Evolutionary conservation across 2,888 invertebrate genomes (phyloP), one percentile per base, ranked within the genome.

Genomic region (Trichogramma evanescens): DNA sequence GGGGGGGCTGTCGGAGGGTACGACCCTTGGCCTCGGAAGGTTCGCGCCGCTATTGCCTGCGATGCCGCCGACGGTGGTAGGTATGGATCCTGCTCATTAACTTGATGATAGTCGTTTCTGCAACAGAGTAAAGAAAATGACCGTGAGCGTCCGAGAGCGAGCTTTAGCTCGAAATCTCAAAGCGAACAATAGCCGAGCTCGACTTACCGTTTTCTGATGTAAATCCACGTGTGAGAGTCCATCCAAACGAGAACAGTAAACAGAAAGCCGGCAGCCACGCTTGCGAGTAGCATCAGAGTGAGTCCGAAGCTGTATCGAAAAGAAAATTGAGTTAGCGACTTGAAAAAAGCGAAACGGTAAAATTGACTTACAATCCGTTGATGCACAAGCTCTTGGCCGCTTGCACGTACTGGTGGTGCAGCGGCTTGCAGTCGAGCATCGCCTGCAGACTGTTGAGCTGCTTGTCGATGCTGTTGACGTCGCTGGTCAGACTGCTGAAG

Each of bases 211-310:
- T 92, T 93, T 72, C 93, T 87, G 67, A 95, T 94, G 75, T 95
- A 94, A 75, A 95, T 95, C 95, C 96, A 96, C 6, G 95, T 94
- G 73, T 95, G 95, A 4, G 95, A 95, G 75, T 95, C 94, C 57
- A 96, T 89, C 84, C 95, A 91, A 55, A 95, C 95, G 69, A 95
- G 87, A 42, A 94, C 86, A 0, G 95, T 95, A 77, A 96, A 88
- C 69, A 95, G 82, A 66, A 96, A 84, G 8, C 95, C 95, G 43
- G 94, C 91, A 46, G 89, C 86, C 46, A 92, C 85, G 63, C 94
- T 89, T 42, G 95, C 93, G 62, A 91, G 80, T 68, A 96, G 82
- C 84, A 96, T 92, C 59, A 95, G 84, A 3, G 90, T 88, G 66
- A 93, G 79, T 56, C 93, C 95, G 76, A 78, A 80, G 59, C 80